These are phyloP conservation scores for Agrochola circellaris DNA, from an alignment of 2,888 invertebrate species.

Conservation along the genomic window DNA sequence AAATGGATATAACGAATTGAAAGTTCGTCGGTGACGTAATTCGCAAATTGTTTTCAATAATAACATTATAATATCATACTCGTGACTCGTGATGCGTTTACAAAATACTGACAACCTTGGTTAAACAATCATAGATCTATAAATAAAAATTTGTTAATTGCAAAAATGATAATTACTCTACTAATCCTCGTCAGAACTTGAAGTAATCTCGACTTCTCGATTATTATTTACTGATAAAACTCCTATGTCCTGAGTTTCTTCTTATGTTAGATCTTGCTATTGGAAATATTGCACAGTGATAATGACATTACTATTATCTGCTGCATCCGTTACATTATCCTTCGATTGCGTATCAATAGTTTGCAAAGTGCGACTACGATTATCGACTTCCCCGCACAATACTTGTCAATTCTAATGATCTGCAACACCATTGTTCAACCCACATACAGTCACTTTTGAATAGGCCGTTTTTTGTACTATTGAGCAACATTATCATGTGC, in stretches of 20 bases:
- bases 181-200: slow-evolving; percentile 9
- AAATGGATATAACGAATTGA: slow-evolving; percentile 42
- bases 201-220: background rate
- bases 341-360: slow-evolving; percentile 56
- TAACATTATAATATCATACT: slow-evolving; percentile 33
- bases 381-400: slow-evolving; percentile 67
- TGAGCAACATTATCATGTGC: slow-evolving; percentile 61
- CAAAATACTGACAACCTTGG: slow-evolving; percentile 51
- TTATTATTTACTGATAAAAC: background rate
- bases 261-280: background rate
- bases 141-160: slow-evolving; percentile 27
- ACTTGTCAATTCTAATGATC: slow-evolving; percentile 74
- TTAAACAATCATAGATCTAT: slow-evolving; percentile 40
- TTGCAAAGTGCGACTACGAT: slow-evolving; percentile 46
- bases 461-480: slow-evolving; percentile 50
- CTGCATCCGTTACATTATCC: slow-evolving; percentile 48
- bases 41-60: slow-evolving; percentile 43
- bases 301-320: background rate
- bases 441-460: slow-evolving; percentile 68
- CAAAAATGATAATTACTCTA: slow-evolving; percentile 44
- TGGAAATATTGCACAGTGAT: slow-evolving; percentile 18
- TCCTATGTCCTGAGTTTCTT: background rate
- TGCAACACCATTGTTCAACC: slow-evolving; percentile 74
- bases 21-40: slow-evolving; percentile 53
- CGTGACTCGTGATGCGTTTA: slow-evolving; percentile 53